These are phyloP conservation scores for Solenopsis invicta DNA, from an alignment of 1,140 invertebrate species.

Conservation along the genomic window DNA sequence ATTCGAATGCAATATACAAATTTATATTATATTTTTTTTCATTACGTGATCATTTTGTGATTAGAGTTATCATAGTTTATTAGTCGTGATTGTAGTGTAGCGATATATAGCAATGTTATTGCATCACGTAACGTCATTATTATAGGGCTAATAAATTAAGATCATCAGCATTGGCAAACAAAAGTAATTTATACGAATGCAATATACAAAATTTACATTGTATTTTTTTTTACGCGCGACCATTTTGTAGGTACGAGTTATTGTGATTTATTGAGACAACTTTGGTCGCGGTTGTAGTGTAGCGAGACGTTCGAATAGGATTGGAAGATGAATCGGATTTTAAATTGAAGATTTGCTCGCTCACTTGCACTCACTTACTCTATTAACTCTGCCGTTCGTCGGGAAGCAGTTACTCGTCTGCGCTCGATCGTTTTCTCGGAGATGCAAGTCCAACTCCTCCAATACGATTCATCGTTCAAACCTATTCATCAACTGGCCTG, in stretches of 20 bases:
- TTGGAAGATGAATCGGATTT: conserved; percentile 59
- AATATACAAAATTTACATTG: neutral
- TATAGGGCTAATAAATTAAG: conserved; percentile 6
- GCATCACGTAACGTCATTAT: too few relatives aligned
- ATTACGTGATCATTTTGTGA: neutral
- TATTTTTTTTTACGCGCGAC: neutral
- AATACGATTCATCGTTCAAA: conserved; percentile 12
- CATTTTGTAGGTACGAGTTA: neutral
- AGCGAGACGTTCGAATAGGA: conserved; percentile 10
- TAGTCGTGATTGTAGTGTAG: neutral
- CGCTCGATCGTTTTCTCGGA: conserved; percentile 35
- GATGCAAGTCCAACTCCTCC: conserved; percentile 9
- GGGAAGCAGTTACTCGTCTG: conserved; percentile 28
- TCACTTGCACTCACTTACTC: conserved; percentile 56
- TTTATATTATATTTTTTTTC: neutral
- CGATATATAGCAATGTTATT: neutral
- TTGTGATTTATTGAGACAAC: conserved; percentile 33
- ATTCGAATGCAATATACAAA: neutral
- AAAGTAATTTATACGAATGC: neutral
- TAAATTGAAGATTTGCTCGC: conserved; percentile 61
- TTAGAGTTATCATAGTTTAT: conserved; percentile 21
- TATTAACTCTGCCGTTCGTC: conserved; percentile 28
- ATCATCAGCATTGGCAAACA: neutral
- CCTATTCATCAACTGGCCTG: conserved; percentile 7
- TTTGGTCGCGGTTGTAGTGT: neutral